These are phyloP conservation scores for Coendou prehensilis DNA, from an alignment of 2,797 vertebrate genomes.

Conservation along the genomic window DNA sequence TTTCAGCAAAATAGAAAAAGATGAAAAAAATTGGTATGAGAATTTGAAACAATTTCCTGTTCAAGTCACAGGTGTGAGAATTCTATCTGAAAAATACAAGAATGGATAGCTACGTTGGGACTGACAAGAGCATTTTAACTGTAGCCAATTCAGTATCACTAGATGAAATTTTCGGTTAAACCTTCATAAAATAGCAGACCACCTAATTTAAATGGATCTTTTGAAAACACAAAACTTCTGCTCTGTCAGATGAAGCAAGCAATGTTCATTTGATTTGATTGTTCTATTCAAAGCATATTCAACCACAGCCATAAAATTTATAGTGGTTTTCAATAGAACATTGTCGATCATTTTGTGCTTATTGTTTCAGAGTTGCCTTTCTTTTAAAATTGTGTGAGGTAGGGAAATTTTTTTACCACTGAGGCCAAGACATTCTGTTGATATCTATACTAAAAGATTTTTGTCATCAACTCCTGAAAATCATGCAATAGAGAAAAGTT, in stretches of 20 bases:
- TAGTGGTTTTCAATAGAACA: slow-evolving; percentile 20
- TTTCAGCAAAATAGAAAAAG: background rate
- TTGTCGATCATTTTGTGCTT: slow-evolving; percentile 60
- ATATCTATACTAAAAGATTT: background rate
- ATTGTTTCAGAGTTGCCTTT: slow-evolving; percentile 46
- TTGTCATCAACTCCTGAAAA: slow-evolving; percentile 73
- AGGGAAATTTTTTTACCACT: background rate
- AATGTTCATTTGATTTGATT: slow-evolving; percentile 27
- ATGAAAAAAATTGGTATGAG: background rate
- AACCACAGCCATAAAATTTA: slow-evolving; percentile 62
- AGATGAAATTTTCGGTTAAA: slow-evolving; percentile 49
- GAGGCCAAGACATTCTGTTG: slow-evolving; percentile 58
- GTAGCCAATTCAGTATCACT: background rate
- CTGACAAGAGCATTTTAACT: background rate
- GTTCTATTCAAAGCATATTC: slow-evolving; percentile 61
- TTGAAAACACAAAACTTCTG: slow-evolving; percentile 38
- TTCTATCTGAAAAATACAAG: slow-evolving; percentile 38
- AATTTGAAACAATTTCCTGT: slow-evolving; percentile 60
- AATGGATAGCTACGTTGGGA: slow-evolving; percentile 36
- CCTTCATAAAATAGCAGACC: slow-evolving; percentile 40
- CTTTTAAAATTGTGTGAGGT: background rate
- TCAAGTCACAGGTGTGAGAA: slow-evolving; percentile 59
- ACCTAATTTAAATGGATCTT: slow-evolving; percentile 22
- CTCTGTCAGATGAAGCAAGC: slow-evolving; percentile 52
- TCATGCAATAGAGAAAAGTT: slow-evolving; percentile 68